A percentile compares a stretch with the other conserved stretches of the same genome.
Evolutionary conservation across 2,113 vertebrate species (phyloP).

Genomic region (Noctilio leporinus): DNA sequence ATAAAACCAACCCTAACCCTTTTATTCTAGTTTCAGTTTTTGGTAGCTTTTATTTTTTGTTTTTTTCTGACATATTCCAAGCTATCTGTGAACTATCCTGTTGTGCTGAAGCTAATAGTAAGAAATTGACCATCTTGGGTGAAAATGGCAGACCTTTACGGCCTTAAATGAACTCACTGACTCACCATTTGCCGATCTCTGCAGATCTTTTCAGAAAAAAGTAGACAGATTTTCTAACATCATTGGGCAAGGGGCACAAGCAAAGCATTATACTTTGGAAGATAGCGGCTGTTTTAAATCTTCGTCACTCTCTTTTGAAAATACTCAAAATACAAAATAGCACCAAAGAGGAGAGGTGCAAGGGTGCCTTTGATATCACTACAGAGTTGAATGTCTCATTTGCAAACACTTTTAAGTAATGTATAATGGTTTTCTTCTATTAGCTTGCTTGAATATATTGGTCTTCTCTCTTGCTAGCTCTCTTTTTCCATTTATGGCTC

Average conservation of each 20-base stretch:
- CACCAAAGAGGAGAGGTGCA: not conserved
- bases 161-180: slow-evolving; percentile 19
- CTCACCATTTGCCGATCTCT: not conserved
- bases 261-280: slow-evolving; percentile 32
- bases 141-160: not conserved
- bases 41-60: not conserved
- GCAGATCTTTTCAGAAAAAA: slow-evolving; percentile 22
- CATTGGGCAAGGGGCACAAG: not conserved
- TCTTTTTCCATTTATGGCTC: not conserved
- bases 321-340: slow-evolving; percentile 19
- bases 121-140: not conserved
- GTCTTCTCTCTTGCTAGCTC: not conserved
- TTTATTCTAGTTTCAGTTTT: not conserved
- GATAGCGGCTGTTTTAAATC: not conserved
- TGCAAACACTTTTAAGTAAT: not conserved
- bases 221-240: not conserved
- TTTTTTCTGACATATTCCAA: not conserved
- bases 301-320: slow-evolving; percentile 20
- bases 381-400: slow-evolving; percentile 17
- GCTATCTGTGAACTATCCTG: not conserved
- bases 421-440: not conserved
- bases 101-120: not conserved
- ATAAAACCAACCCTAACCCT: not conserved
- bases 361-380: not conserved
- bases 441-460: not conserved